Conservation (phyloP, 2,113 vertebrate species). For the Ictalurus punctatus region DNA sequence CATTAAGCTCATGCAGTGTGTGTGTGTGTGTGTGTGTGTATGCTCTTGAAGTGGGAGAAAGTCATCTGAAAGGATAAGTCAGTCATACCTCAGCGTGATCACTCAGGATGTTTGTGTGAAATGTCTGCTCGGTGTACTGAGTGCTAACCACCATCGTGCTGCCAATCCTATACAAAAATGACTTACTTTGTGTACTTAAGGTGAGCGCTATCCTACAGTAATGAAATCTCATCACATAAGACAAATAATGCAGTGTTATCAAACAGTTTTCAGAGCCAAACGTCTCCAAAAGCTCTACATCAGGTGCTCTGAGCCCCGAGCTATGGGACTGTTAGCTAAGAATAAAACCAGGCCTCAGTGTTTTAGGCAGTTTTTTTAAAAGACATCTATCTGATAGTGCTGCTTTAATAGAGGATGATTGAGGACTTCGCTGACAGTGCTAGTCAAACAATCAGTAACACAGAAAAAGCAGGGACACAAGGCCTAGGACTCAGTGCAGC, state of each 20-base stretch:
- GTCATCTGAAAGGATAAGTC: conserved; percentile 16
- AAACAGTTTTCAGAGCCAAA: conserved; percentile 8
- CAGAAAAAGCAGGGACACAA: not conserved
- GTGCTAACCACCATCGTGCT: not conserved
- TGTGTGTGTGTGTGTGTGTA: not conserved
- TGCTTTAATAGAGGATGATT: conserved; percentile 15
- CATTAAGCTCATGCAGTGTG: not conserved
- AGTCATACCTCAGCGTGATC: not conserved
- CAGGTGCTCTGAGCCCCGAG: not conserved
- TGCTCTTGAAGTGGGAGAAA: not conserved
- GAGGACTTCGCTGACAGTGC: conserved; percentile 5
- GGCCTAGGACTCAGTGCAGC: not conserved
- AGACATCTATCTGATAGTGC: not conserved
- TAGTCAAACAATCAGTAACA: conserved; percentile 14
- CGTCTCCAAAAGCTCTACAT: not conserved
- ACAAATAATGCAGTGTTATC: not conserved
- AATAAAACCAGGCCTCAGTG: conserved; percentile 27
- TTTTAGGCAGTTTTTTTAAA: not conserved
- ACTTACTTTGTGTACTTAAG: not conserved
- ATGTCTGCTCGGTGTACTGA: not conserved
- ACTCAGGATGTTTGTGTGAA: not conserved
- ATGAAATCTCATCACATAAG: not conserved
- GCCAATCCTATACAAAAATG: not conserved
- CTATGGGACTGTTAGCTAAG: not conserved
- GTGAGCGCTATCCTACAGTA: not conserved